phyloP scores from a whole-genome alignment of 2,113 vertebrate species.

The Myocastor coypus region DNA sequence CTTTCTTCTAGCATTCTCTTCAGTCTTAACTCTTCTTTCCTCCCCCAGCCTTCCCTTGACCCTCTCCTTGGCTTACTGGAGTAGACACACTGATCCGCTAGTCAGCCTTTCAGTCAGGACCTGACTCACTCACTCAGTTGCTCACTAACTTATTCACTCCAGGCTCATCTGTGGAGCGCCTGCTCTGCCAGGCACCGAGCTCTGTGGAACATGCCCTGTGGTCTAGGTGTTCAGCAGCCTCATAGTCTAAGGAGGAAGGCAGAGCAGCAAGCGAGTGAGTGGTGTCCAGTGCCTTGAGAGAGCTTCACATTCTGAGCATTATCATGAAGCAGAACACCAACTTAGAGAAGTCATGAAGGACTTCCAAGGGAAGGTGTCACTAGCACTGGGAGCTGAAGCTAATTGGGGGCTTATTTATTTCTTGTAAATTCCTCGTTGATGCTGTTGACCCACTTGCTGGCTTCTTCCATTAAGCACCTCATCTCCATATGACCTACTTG shows the following conservation, averaged over 20 bases:
- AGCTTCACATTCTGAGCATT: neutral
- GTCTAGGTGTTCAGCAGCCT: neutral
- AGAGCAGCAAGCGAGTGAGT: neutral
- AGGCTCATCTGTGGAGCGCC: neutral
- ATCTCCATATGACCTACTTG: neutral
- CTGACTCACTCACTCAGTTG: neutral
- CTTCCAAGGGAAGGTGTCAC: neutral
- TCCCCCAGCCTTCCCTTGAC: neutral
- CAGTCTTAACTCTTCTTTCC: neutral
- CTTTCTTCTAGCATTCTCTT: neutral
- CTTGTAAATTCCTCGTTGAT: neutral
- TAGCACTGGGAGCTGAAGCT: neutral
- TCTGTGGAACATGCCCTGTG: too few relatives aligned
- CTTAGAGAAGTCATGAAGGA: constrained; percentile 11
- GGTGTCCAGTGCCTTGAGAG: neutral
- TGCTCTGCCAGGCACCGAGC: neutral
- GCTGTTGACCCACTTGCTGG: neutral
- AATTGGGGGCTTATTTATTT: neutral
- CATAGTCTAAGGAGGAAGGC: neutral
- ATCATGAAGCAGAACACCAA: neutral
- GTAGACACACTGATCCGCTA: neutral
- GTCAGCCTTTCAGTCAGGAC: neutral
- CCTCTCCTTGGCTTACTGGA: neutral
- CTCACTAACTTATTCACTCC: neutral
- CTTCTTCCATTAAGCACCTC: neutral